These are phyloP conservation scores for Carposina sasakii DNA, from an alignment of 1,140 invertebrate genomes.

Conservation along the genomic window DNA sequence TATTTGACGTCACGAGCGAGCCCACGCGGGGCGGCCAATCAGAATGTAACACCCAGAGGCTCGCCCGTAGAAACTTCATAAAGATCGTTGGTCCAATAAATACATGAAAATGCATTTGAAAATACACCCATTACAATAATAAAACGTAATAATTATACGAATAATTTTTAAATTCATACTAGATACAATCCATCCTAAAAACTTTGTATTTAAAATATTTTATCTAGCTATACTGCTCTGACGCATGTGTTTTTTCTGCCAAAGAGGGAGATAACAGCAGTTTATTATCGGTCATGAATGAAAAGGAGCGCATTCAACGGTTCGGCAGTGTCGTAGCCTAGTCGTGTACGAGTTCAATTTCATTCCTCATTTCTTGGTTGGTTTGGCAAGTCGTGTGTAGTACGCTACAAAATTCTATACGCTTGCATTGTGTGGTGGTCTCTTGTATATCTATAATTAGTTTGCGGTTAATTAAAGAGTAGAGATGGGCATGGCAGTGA, in stretches of 20 bases:
- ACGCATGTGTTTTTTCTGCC: conserved; percentile 19
- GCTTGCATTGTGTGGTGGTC: conserved; percentile 37
- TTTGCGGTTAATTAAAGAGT: conserved; percentile 26
- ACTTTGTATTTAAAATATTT: too few species aligned
- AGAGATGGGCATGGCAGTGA: conserved; percentile 64
- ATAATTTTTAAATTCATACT: too few species aligned
- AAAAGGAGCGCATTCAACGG: conserved; percentile 50
- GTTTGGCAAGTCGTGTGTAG: conserved; percentile 55
- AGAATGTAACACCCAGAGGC: conserved; percentile 50
- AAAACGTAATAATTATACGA: too few species aligned
- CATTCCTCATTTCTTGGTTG: conserved; percentile 53
- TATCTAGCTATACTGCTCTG: conserved; percentile 32
- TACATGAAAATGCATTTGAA: too few species aligned
- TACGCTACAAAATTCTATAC: conserved; percentile 23
- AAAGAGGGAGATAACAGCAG: conserved; percentile 48
- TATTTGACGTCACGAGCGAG: conserved; percentile 64
- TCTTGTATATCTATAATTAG: conserved; percentile 20
- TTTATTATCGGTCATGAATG: conserved; percentile 66
- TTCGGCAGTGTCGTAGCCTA: too few species aligned
- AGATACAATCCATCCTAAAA: too few species aligned
- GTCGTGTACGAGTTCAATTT: conserved; percentile 22
- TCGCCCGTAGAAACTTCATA: conserved; percentile 44
- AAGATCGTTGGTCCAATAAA: too few species aligned
- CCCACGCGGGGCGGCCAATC: conserved; percentile 66
- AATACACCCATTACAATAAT: too few species aligned